These are phyloP conservation scores for Drymodes brunneopygia DNA, from an alignment of 2,113 vertebrate genomes.

Conservation along the genomic window DNA sequence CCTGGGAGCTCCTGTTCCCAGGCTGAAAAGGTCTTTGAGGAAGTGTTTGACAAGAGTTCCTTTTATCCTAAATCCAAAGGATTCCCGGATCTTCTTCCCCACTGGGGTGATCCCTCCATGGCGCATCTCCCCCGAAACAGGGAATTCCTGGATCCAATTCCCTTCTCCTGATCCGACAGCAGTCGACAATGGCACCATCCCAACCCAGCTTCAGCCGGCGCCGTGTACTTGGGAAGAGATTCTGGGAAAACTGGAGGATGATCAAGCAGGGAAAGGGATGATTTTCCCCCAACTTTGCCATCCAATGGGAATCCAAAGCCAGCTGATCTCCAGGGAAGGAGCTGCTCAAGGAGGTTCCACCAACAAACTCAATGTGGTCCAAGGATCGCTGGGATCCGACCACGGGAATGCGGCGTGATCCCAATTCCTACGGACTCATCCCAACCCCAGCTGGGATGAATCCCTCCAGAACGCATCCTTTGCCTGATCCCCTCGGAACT, in stretches of 20 bases:
- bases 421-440: not conserved
- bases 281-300: not conserved
- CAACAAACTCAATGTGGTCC: rapidly evolving
- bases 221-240: rapidly evolving
- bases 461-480: rapidly evolving
- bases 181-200: not conserved
- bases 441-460: not conserved
- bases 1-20: not conserved
- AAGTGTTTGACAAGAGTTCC: not conserved
- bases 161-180: not conserved
- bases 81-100: not conserved
- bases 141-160: not conserved
- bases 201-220: rapidly evolving
- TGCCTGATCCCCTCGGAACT: not conserved
- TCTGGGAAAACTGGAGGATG: not conserved
- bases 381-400: rapidly evolving
- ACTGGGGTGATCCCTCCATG: rapidly evolving
- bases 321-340: not conserved
- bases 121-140: not conserved
- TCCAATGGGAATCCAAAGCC: not conserved
- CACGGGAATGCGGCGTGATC: rapidly evolving
- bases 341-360: rapidly evolving
- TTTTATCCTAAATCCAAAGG: not conserved
- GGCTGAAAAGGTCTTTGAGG: not conserved
- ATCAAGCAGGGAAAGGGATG: rapidly evolving